Base-by-base conservation (phyloP, 2,797 vertebrate genomes). In the Urosaurus nigricauda region DNA sequence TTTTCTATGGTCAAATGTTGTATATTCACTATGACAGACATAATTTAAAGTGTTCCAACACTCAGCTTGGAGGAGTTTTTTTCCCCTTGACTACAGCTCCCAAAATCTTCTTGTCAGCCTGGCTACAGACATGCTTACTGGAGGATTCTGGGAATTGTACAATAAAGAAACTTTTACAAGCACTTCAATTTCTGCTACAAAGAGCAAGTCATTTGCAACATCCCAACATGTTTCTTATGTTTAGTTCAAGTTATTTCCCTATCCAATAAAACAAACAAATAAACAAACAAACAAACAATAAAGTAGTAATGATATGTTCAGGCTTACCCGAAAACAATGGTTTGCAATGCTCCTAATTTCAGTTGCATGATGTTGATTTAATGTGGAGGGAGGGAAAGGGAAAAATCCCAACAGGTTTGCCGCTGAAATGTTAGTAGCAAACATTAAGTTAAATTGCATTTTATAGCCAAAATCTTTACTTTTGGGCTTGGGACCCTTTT, bases 251-350 rank as follows among this genome's bases (percentile, higher is more conserved):
- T 12, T 32, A 56, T 21, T 17, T 8, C 87, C 78, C 85, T 86
- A 81, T 78, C 13, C 43, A 40, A 90, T 4, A 0, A 43, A 92
- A 88, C 94, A 26, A 73, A 5, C 13, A 84, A 84, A 84, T 35
- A 7, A 63, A 63, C 9, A 65, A 29, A 2, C 26, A 29, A 8
- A 65, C 24, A 8, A 43, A 82, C 13, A 82, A 21, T 82, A 65
- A 11, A 63, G 24, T 81, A 84, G 5, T 21, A 84, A 71, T 84
- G 71, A 84, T 26, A 94, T 47, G 87, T 85, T 89, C 90, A 92
- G 87, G 96, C 96, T 97, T 96, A 97, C 97, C 96, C 85, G 92
- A 84, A 87, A 92, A 29, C 84, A 71, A 93, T 88, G 75, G 81
- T 87, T 90, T 95, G 89, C 86, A 74, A 79, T 80, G 78, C 87